Base-by-base conservation (phyloP, 2,797 vertebrate species). In the Pachyuromys duprasi region DNA sequence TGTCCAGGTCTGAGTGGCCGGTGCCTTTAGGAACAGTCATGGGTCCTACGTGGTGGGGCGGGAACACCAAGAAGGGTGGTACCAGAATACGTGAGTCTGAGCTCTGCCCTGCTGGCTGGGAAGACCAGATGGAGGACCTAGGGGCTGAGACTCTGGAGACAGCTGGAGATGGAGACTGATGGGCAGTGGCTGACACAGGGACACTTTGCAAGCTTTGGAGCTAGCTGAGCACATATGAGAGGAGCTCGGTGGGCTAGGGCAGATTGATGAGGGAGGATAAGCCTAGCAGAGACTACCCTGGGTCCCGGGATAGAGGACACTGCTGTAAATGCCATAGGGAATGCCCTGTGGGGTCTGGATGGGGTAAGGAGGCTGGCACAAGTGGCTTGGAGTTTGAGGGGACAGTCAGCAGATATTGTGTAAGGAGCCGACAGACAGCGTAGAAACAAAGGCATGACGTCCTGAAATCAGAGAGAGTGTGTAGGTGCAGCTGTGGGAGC, bases 51-150 rank as follows among this genome's bases (percentile, higher is more conserved):
- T 63, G 36, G 72, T n/a, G 4, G n/a, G 55, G 24, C 82, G 69
- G 69, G 87, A 91, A 20, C 49, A 81, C 69, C 91, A 57, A 76
- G 91, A 95, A 89, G 90, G 62, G 55, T 88, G 28, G 49, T 3
- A 31, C 67, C 8, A 1, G 70, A 26, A 45, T 36, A 22, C 49
- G 45, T 18, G 5, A 31, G 72, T 24, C 20, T 26, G 26, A 22
- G 26, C 55, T 90, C 89, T 87, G 8, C 93, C 86, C 93, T 75
- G 79, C 0, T 3, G 5, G 49, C 70, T 0, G 0, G 78, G 22
- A 75, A 78, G 33, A 65, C 70, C 33, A 33, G 39, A 63, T 36
- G 8, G 42, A 79, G 31, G 22, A 8, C 36, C 42, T 82, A 63
- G 63, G 45, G 67, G 57, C 33, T 9, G n/a, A 60, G 31, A n/a